phyloP scores from a whole-genome alignment of 2,797 vertebrate genomes.

The Ptychadena robeensis region DNA sequence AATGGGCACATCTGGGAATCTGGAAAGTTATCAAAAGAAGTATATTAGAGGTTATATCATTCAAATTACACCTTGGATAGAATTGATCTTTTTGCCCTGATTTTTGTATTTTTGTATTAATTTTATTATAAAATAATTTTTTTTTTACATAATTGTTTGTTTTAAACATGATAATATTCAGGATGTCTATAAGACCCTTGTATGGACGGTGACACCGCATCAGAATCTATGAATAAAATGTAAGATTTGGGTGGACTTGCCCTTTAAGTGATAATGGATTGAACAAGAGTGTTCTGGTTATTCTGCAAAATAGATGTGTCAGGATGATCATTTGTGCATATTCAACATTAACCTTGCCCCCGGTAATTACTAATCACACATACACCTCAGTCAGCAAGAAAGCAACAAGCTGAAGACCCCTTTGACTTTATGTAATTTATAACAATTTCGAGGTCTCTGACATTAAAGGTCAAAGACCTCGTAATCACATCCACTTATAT shows the following conservation, averaged over 20 bases:
- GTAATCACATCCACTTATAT: constrained; percentile 56
- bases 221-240: background rate
- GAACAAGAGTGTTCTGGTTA: background rate
- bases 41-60: too few species aligned
- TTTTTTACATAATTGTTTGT: too few species aligned
- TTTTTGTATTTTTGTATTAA: too few species aligned
- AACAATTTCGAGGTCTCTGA: constrained; percentile 54
- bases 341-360: constrained; percentile 9
- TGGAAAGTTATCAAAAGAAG: too few species aligned
- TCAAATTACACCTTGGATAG: too few species aligned
- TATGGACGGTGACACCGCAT: too few species aligned
- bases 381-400: constrained; percentile 20
- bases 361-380: constrained; percentile 4
- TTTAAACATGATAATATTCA: too few species aligned
- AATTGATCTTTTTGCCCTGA: too few species aligned
- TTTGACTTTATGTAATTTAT: constrained; percentile 46
- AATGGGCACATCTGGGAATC: too few species aligned
- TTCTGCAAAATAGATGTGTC: background rate
- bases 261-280: background rate
- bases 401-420: constrained; percentile 10
- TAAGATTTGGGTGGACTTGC: background rate
- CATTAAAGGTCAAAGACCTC: constrained; percentile 57
- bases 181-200: too few species aligned
- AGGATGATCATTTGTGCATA: background rate
- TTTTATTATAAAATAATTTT: too few species aligned